Evolutionary conservation across 2,797 vertebrate genomes (phyloP).

Genomic region (Intellagama lesueurii): DNA sequence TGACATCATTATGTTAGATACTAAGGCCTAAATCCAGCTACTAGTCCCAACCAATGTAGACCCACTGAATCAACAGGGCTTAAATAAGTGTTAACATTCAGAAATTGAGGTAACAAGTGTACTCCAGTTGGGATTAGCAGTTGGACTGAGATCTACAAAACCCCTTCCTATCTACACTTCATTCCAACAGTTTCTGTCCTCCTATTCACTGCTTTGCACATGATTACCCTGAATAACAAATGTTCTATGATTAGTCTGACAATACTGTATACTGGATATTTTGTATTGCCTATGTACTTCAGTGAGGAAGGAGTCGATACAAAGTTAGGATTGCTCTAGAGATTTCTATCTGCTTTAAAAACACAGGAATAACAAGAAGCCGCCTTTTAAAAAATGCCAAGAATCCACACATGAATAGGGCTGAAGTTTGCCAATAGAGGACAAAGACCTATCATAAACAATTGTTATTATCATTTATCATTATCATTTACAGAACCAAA

Average conservation of each 20-base stretch:
- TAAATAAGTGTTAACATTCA: too few species aligned
- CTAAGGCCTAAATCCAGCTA: background rate
- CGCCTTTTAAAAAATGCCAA: background rate
- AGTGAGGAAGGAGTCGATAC: background rate
- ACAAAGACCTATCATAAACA: background rate
- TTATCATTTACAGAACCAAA: background rate
- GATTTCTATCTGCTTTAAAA: background rate
- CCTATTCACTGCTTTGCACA: background rate
- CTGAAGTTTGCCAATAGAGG: background rate
- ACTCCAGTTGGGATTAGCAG: too few species aligned
- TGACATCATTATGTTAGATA: background rate
- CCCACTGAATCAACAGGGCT: too few species aligned
- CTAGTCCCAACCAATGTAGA: too few species aligned
- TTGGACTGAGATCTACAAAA: background rate
- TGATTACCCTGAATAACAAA: background rate
- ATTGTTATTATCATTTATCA: background rate
- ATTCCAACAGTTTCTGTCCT: background rate
- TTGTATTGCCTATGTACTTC: background rate
- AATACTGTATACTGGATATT: background rate
- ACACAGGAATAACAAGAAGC: background rate
- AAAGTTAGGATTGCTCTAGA: too few species aligned
- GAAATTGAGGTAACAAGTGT: too few species aligned
- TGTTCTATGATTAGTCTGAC: background rate
- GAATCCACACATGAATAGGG: background rate
- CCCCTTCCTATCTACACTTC: background rate